Evolutionary conservation across 2,888 invertebrate species (phyloP).

Genomic region (Leptarthrus brevirostris): DNA sequence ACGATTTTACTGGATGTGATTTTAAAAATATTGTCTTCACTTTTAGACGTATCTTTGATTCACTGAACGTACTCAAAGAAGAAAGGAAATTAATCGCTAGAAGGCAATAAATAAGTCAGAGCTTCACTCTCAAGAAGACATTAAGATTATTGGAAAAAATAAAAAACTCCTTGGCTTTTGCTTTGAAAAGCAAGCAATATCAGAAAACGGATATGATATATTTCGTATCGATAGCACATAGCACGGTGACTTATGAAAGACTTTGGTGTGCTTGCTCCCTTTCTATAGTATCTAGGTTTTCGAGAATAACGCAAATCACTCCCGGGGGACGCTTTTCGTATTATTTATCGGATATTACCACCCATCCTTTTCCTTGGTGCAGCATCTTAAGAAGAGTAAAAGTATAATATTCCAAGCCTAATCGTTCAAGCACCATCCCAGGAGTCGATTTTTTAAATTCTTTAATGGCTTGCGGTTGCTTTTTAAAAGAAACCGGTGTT

Average conservation of each 20-base stretch:
- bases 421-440: conserved; percentile 28
- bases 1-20: no score
- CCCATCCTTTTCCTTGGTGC: conserved; percentile 19
- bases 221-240: conserved; percentile 30
- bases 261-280: background rate
- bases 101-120: conserved; percentile 24
- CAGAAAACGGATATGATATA: conserved; percentile 35
- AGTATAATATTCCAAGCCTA: conserved; percentile 10
- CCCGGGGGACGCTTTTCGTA: conserved; percentile 49
- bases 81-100: conserved; percentile 31
- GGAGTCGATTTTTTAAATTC: conserved; percentile 20
- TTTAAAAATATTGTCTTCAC: no score
- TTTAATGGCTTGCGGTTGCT: conserved; percentile 33
- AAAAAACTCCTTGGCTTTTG: background rate
- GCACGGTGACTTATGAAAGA: conserved; percentile 23
- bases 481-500: background rate
- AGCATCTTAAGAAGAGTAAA: background rate
- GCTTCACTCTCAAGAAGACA: conserved; percentile 7
- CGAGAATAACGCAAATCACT: conserved; percentile 4
- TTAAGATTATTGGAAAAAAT: conserved; percentile 26
- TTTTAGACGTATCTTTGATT: no score
- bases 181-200: conserved; percentile 10
- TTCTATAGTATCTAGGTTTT: background rate
- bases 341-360: conserved; percentile 51
- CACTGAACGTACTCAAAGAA: background rate